phyloP scores from a whole-genome alignment of 1,140 invertebrate genomes.

The Trachymyrmex cornetzi region DNA sequence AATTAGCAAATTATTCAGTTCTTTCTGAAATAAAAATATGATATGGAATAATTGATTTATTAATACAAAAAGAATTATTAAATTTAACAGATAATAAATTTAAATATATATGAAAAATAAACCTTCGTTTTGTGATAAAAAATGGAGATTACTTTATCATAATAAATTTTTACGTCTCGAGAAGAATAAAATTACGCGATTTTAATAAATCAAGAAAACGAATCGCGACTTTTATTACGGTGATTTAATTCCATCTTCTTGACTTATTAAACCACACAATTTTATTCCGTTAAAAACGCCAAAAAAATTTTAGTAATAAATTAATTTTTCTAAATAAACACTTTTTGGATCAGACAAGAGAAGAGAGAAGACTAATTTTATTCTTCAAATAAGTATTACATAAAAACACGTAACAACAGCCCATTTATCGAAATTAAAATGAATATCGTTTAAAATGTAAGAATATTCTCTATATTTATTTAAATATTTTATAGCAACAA shows the following conservation, averaged over 20 bases:
- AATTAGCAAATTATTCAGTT: neutral
- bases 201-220: conserved; percentile 18
- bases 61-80: neutral
- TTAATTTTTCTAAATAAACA: neutral
- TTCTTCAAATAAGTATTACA: neutral
- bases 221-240: neutral
- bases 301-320: neutral
- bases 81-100: neutral
- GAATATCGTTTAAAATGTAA: neutral
- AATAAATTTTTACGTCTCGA: neutral
- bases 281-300: neutral
- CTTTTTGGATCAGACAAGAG: neutral
- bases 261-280: neutral
- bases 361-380: neutral
- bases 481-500: neutral
- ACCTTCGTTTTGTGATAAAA: neutral
- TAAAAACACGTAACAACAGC: neutral
- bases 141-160: neutral
- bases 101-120: conserved; percentile 9
- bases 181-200: neutral
- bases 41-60: neutral
- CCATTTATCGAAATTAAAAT: neutral
- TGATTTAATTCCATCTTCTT: conserved; percentile 7
- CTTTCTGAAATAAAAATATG: neutral
- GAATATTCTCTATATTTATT: neutral